These are phyloP conservation scores for Thymelicus lineola DNA, from an alignment of 2,888 invertebrate species.

Conservation along the genomic window DNA sequence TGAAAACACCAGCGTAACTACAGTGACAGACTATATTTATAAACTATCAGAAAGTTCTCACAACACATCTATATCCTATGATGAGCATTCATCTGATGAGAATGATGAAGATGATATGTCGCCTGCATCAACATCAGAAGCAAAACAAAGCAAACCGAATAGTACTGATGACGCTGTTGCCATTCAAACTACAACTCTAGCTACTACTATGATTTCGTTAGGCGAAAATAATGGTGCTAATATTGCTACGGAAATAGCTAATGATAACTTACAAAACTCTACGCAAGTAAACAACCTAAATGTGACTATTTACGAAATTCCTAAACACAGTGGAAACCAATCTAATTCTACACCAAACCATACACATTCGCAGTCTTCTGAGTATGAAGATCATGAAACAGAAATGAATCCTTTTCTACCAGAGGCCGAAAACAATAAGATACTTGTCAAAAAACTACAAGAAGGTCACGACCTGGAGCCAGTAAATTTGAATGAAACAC, in stretches of 20 bases:
- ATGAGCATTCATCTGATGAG: slow-evolving; percentile 45
- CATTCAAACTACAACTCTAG: slow-evolving; percentile 41
- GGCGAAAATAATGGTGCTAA: slow-evolving; percentile 34
- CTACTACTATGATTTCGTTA: slow-evolving; percentile 41
- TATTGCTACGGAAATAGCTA: slow-evolving; percentile 22
- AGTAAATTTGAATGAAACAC: slow-evolving; percentile 71
- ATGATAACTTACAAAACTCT: slow-evolving; percentile 49
- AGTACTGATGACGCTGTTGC: slow-evolving; percentile 40
- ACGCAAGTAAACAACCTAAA: slow-evolving; percentile 68
- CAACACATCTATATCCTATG: slow-evolving; percentile 39
- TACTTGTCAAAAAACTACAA: slow-evolving; percentile 85
- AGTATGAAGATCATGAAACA: slow-evolving; percentile 76
- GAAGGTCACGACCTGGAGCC: slow-evolving; percentile 81
- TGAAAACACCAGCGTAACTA: slow-evolving; percentile 71
- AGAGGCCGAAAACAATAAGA: slow-evolving; percentile 86
- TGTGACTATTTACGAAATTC: slow-evolving; percentile 77
- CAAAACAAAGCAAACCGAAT: slow-evolving; percentile 15
- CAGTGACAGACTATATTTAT: slow-evolving; percentile 71
- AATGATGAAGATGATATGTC: slow-evolving; percentile 37
- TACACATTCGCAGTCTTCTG: slow-evolving; percentile 58
- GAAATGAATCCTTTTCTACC: slow-evolving; percentile 89
- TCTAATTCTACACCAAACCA: slow-evolving; percentile 56
- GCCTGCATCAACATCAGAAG: slow-evolving; percentile 27
- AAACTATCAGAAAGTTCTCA: slow-evolving; percentile 56
- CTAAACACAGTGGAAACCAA: slow-evolving; percentile 61